These are phyloP conservation scores for Phaethon lepturus DNA, from an alignment of 2,113 vertebrate genomes.

Conservation along the genomic window DNA sequence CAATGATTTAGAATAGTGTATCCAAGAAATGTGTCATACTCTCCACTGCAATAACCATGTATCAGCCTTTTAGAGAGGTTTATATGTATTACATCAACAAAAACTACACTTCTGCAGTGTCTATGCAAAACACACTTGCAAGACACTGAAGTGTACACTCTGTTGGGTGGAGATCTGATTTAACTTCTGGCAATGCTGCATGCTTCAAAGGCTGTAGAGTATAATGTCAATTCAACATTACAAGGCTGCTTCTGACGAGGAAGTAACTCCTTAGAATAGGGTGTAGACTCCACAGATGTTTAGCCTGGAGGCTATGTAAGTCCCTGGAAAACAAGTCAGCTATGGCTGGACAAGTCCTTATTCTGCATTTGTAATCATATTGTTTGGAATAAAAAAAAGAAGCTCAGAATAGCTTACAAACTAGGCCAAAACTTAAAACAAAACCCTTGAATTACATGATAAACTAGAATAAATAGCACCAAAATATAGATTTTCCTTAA, in stretches of 20 bases:
- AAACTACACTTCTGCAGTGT: neutral
- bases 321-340: slow-evolving; percentile 2
- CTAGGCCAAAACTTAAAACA: neutral
- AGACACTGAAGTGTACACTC: neutral
- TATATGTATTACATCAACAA: neutral
- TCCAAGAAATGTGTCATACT: neutral
- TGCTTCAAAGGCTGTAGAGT: neutral
- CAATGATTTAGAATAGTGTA: neutral
- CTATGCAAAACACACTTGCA: neutral
- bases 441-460: neutral
- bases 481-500: neutral
- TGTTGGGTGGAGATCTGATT: neutral
- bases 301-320: neutral
- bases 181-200: neutral
- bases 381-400: neutral
- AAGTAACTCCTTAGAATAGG: slow-evolving; percentile 6
- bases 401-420: neutral
- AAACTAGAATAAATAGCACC: neutral
- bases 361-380: neutral
- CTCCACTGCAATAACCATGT: neutral
- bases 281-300: slow-evolving; percentile 37
- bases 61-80: neutral
- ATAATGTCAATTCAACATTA: neutral
- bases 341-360: neutral
- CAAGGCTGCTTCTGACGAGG: slow-evolving; percentile 20